These are phyloP conservation scores for Phrynocephalus vlangalii DNA, from an alignment of 2,797 vertebrate genomes.

Conservation along the genomic window DNA sequence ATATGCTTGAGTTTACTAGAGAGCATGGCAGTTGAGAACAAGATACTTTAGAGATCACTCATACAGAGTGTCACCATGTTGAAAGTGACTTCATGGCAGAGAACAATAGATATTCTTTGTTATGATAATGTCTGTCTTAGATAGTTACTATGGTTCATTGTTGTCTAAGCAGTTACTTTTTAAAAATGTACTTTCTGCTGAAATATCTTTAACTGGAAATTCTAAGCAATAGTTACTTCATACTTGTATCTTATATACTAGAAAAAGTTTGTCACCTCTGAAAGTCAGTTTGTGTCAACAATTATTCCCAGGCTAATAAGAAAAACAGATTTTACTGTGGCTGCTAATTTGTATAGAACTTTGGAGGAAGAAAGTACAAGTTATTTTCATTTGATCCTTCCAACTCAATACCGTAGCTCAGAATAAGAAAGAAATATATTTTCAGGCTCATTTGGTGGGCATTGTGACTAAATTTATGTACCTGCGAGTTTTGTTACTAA, in stretches of 20 bases:
- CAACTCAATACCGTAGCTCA: background rate
- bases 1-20: no score
- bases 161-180: no score
- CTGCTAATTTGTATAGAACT: background rate
- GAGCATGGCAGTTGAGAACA: no score
- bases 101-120: no score
- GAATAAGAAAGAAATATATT: background rate
- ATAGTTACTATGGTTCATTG: no score
- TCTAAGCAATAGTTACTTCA: background rate
- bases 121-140: no score
- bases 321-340: background rate
- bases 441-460: background rate
- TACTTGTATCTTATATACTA: background rate
- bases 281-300: background rate
- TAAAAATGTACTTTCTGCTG: background rate
- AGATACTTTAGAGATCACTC: no score
- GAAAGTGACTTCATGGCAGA: no score
- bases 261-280: background rate
- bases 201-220: background rate
- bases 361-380: background rate
- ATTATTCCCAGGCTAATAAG: background rate
- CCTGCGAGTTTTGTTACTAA: background rate
- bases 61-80: no score
- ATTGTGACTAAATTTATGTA: background rate
- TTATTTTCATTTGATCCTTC: background rate